A percentile compares a stretch with the other conserved stretches of the same genome.
These are phyloP conservation scores for Micronycteris hirsuta DNA, from an alignment of 2,113 vertebrate species.

Conservation along the genomic window DNA sequence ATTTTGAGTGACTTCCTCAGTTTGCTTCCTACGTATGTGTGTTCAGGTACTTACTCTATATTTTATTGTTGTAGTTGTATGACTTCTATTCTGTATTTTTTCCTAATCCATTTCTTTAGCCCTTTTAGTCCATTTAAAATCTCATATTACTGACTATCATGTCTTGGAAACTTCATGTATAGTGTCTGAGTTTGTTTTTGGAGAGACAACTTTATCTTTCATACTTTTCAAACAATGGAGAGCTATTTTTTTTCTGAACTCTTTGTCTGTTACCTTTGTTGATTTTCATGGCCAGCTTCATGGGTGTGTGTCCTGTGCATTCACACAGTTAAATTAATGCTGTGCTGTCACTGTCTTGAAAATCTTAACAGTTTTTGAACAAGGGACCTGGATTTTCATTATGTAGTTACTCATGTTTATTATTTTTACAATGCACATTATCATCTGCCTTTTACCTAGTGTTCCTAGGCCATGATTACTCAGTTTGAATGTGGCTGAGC, in stretches of 20 bases:
- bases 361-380: neutral
- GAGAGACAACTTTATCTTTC: neutral
- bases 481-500: neutral
- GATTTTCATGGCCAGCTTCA: neutral
- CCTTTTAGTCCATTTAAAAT: neutral
- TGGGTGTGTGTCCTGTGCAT: neutral
- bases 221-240: neutral
- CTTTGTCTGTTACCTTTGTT: neutral
- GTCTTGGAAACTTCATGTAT: neutral
- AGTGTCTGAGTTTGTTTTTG: neutral
- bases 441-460: neutral
- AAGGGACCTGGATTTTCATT: neutral
- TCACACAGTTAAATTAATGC: rapidly evolving
- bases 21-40: neutral
- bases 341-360: neutral
- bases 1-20: neutral
- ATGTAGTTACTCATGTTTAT: neutral
- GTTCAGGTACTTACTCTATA: neutral
- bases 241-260: neutral
- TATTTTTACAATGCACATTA: neutral
- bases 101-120: neutral
- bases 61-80: neutral
- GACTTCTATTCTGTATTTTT: neutral
- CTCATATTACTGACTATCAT: neutral
- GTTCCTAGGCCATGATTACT: neutral